A percentile compares a stretch with the other conserved stretches of the same genome.
These are phyloP conservation scores for Pteropus alecto DNA, from an alignment of 2,113 vertebrate species.

Conservation along the genomic window DNA sequence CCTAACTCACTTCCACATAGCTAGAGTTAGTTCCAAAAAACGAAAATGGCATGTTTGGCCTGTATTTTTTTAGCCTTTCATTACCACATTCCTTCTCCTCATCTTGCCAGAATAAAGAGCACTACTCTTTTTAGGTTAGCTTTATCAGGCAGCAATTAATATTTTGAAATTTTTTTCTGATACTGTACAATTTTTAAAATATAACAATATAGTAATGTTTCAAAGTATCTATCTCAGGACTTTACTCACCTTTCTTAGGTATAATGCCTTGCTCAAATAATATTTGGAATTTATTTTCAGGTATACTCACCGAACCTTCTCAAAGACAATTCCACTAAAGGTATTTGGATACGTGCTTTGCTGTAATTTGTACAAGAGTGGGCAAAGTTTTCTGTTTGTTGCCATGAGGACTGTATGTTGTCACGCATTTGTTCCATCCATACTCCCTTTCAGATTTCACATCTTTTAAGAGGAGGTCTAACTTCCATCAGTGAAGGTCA, in stretches of 20 bases:
- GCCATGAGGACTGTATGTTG: neutral
- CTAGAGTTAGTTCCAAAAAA: neutral
- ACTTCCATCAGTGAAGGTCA: neutral
- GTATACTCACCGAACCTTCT: neutral
- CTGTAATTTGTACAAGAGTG: neutral
- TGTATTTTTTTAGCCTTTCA: neutral
- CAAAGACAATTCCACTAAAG: neutral
- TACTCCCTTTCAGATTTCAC: neutral
- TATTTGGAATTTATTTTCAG: neutral
- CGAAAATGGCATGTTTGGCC: neutral
- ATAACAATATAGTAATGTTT: neutral
- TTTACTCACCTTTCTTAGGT: neutral
- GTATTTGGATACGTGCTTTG: neutral
- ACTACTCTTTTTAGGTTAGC: neutral
- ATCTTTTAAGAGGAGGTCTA: neutral
- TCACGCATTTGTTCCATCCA: neutral
- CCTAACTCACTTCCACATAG: neutral
- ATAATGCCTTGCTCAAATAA: neutral
- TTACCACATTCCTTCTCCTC: neutral
- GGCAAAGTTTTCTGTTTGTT: neutral
- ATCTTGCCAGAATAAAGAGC: neutral
- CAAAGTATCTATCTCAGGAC: neutral
- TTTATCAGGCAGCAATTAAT: neutral
- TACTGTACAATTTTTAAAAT: neutral
- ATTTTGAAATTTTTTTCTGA: neutral